Conservation (phyloP, 1,140 invertebrate species). For the Orchesella cincta region DNA sequence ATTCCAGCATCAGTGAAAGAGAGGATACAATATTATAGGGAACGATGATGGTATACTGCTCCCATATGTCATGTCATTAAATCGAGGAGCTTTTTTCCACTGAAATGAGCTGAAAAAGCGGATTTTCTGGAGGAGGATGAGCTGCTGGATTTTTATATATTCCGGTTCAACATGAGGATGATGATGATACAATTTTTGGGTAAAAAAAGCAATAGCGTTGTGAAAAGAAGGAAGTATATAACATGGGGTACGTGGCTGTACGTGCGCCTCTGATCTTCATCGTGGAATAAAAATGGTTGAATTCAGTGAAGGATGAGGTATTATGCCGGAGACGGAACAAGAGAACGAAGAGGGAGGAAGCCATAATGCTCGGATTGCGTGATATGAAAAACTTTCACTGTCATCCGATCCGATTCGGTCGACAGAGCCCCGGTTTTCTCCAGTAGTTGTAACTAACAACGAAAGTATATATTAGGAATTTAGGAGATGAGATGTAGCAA, state of each 20-base stretch:
- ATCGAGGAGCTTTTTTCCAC: constrained; percentile 33
- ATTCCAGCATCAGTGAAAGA: neutral
- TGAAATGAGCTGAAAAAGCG: constrained; percentile 36
- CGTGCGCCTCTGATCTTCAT: too few species aligned
- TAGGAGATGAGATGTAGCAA: neutral
- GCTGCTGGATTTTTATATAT: neutral
- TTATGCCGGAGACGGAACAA: neutral
- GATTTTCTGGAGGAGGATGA: neutral
- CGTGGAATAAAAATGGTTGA: too few species aligned
- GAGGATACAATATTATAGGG: too few species aligned
- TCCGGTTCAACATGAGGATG: neutral
- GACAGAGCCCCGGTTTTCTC: neutral
- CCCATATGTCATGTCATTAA: constrained; percentile 41
- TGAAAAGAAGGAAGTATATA: too few species aligned
- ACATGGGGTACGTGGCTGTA: too few species aligned
- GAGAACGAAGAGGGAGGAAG: constrained; percentile 23
- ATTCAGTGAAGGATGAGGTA: neutral
- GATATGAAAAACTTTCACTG: constrained; percentile 42
- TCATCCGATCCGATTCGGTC: constrained; percentile 39
- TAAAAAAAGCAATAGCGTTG: too few species aligned
- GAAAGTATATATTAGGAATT: neutral
- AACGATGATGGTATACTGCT: neutral
- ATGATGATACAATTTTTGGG: neutral
- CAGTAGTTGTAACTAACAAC: too few species aligned
- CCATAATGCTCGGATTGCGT: constrained; percentile 43